Conservation (phyloP, 1,140 invertebrate genomes). For the Lucilia cuprina region DNA sequence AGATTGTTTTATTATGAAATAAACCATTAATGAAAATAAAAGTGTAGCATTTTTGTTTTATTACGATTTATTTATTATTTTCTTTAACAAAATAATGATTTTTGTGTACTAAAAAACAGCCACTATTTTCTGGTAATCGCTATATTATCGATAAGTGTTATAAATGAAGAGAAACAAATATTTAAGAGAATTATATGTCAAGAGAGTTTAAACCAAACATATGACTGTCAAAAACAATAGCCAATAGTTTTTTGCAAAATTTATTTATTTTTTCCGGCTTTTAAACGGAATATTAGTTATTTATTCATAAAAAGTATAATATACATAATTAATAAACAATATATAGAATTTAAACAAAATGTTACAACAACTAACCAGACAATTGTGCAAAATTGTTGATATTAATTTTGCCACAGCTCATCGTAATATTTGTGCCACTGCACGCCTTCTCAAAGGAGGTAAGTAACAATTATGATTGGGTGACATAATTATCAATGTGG, state of each 20-base stretch:
- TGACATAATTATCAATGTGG: constrained; percentile 11
- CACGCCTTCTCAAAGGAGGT: neutral
- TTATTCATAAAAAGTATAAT: neutral
- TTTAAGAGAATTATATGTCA: neutral
- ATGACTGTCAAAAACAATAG: neutral
- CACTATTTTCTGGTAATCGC: too few species aligned
- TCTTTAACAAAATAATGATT: too few species aligned
- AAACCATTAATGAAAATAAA: too few species aligned
- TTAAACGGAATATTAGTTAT: neutral
- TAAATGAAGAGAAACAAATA: neutral
- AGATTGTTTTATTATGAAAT: too few species aligned
- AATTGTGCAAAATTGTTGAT: neutral
- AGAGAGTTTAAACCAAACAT: too few species aligned
- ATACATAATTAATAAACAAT: neutral
- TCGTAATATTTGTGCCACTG: neutral
- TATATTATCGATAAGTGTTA: neutral
- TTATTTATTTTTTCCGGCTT: neutral
- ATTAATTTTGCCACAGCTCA: neutral
- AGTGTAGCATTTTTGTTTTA: too few species aligned
- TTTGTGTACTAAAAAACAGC: too few species aligned
- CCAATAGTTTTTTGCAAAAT: neutral
- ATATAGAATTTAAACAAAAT: neutral
- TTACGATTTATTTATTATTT: too few species aligned
- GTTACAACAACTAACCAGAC: constrained; percentile 11
- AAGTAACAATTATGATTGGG: neutral